phyloP scores from a whole-genome alignment of 2,113 vertebrate genomes.

The Chamaetylas fuelleborni region DNA sequence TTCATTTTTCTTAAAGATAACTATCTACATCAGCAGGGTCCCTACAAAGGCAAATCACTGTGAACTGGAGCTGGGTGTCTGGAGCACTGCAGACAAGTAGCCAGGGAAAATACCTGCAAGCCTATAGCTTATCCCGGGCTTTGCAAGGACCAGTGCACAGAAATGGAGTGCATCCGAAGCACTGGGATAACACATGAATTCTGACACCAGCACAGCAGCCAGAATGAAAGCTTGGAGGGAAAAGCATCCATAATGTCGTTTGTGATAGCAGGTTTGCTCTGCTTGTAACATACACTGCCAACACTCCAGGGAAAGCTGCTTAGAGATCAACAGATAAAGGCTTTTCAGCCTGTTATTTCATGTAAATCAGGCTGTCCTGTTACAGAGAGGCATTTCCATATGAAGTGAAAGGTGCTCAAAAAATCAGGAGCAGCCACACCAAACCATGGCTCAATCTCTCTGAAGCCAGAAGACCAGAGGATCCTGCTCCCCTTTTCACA shows the following conservation, averaged over 20 bases:
- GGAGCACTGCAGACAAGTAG: background rate
- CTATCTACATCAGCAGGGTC: background rate
- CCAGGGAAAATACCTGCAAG: background rate
- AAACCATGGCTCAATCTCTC: background rate
- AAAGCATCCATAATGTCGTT: background rate
- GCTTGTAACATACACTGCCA: background rate
- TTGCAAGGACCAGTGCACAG: background rate
- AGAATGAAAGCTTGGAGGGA: background rate
- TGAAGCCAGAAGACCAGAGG: background rate
- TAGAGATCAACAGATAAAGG: conserved; percentile 35
- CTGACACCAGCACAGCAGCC: background rate
- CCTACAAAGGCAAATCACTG: background rate
- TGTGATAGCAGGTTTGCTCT: conserved; percentile 1
- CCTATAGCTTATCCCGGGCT: background rate
- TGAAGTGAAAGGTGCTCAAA: background rate
- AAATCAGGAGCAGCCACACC: background rate
- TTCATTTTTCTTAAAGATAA: background rate
- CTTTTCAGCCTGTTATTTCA: background rate
- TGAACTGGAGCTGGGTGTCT: background rate
- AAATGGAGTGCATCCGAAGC: background rate
- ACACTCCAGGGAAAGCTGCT: background rate
- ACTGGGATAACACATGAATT: background rate
- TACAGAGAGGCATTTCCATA: background rate
- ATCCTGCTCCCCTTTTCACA: background rate
- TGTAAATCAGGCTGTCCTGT: conserved; percentile 9